Percentiles rank a stretch among this genome's conserved stretches.
Conservation (phyloP, 2,113 vertebrate species). For the Pomatorhinus ruficollis region DNA sequence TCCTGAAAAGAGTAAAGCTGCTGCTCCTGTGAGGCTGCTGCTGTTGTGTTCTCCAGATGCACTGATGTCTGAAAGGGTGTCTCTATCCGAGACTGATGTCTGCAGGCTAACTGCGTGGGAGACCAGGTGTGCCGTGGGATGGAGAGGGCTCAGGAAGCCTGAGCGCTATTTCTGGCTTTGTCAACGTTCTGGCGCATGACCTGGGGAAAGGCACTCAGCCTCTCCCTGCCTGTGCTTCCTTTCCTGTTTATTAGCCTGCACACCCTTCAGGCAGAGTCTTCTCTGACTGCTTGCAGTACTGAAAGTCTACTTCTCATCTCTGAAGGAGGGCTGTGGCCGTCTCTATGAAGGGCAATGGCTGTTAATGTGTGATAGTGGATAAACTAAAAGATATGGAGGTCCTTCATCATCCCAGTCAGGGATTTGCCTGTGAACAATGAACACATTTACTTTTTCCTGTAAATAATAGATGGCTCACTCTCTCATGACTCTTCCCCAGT, state of each 20-base stretch:
- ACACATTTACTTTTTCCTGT: neutral
- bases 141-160: conserved; percentile 29
- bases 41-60: neutral
- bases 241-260: conserved; percentile 44
- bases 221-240: neutral
- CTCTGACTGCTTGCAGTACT: neutral
- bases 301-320: neutral
- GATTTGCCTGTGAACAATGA: neutral
- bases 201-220: conserved; percentile 22
- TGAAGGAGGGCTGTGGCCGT: neutral
- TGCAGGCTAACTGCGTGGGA: neutral
- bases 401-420: neutral
- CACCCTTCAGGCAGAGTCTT: neutral
- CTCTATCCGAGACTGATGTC: accelerated
- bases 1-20: neutral
- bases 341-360: neutral
- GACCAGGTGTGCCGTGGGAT: neutral
- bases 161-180: conserved; percentile 36
- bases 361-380: neutral
- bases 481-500: neutral
- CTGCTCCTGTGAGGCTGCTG: neutral
- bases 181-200: neutral
- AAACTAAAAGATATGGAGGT: neutral
- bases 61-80: neutral
- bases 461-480: neutral